These are phyloP conservation scores for Cryptus viduatorius DNA, from an alignment of 2,888 invertebrate genomes.

Conservation along the genomic window DNA sequence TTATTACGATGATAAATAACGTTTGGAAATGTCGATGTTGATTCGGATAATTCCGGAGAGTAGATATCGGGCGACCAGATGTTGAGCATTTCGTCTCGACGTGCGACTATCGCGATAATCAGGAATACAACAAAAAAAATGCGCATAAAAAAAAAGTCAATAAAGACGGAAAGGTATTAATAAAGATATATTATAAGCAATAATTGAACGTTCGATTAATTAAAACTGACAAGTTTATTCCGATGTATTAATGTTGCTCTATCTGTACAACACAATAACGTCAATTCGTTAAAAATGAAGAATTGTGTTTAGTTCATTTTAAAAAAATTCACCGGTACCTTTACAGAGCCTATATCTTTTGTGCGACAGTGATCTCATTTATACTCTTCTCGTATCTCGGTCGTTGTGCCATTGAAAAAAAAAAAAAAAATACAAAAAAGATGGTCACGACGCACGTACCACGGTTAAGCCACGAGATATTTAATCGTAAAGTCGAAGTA, in stretches of 20 bases:
- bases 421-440: not conserved
- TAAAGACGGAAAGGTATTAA: no score
- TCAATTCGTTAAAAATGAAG: conserved; percentile 68
- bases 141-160: not conserved
- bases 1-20: no score
- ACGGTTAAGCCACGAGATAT: conserved; percentile 3
- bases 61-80: no score
- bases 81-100: no score
- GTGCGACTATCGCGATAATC: no score
- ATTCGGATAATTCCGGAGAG: no score
- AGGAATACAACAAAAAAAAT: not conserved
- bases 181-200: conserved; percentile 8
- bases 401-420: not conserved
- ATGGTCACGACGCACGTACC: conserved; percentile 20
- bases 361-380: conserved; percentile 59
- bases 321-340: conserved; percentile 51
- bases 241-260: conserved; percentile 62
- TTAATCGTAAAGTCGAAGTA: conserved; percentile 8
- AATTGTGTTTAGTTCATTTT: conserved; percentile 51
- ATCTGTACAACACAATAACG: conserved; percentile 72
- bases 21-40: no score
- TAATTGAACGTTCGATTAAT: conserved; percentile 68
- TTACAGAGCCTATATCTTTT: conserved; percentile 21
- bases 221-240: conserved; percentile 78
- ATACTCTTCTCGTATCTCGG: not conserved